Percentiles rank a stretch among this genome's conserved stretches.
Evolutionary conservation across 1,140 invertebrate genomes (phyloP).

Genomic region (Linepithema humile): DNA sequence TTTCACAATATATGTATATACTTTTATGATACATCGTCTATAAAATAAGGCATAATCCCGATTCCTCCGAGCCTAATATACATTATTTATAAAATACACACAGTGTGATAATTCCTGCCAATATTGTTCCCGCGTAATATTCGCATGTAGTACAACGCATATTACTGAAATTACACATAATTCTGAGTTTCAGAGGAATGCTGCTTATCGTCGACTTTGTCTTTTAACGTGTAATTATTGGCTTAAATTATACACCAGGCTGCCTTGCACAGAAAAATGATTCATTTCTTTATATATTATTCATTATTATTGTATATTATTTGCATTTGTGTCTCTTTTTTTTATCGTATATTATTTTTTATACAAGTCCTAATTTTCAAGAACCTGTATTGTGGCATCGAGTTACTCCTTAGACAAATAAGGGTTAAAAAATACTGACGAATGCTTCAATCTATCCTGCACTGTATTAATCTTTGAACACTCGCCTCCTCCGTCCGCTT

Average conservation of each 20-base stretch:
- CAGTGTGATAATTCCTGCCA: slow-evolving; percentile 51
- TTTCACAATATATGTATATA: slow-evolving; percentile 48
- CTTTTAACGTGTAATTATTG: background rate
- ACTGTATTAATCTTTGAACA: slow-evolving; percentile 51
- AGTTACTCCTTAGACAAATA: slow-evolving; percentile 24
- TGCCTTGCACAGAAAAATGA: slow-evolving; percentile 16
- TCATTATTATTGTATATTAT: slow-evolving; percentile 52
- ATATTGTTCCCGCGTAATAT: slow-evolving; percentile 64
- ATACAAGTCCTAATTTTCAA: slow-evolving; percentile 1
- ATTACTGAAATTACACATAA: slow-evolving; percentile 27
- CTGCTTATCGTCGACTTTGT: slow-evolving; percentile 5
- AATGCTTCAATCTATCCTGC: slow-evolving; percentile 39
- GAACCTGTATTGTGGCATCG: slow-evolving; percentile 5
- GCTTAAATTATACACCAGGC: slow-evolving; percentile 5
- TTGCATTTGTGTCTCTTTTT: slow-evolving; percentile 13
- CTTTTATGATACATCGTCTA: slow-evolving; percentile 62
- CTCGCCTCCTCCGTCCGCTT: slow-evolving; percentile 49
- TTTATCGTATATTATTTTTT: slow-evolving; percentile 14
- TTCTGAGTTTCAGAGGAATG: slow-evolving; percentile 22
- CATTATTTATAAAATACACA: slow-evolving; percentile 69
- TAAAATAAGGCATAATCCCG: slow-evolving; percentile 67
- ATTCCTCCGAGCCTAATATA: slow-evolving; percentile 62
- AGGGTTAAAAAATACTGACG: slow-evolving; percentile 39
- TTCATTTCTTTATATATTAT: slow-evolving; percentile 17
- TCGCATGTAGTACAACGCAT: slow-evolving; percentile 44